Percentiles rank a stretch among this genome's conserved stretches.
Conservation (phyloP, 2,888 invertebrate genomes). For the Agonopterix arenella region DNA sequence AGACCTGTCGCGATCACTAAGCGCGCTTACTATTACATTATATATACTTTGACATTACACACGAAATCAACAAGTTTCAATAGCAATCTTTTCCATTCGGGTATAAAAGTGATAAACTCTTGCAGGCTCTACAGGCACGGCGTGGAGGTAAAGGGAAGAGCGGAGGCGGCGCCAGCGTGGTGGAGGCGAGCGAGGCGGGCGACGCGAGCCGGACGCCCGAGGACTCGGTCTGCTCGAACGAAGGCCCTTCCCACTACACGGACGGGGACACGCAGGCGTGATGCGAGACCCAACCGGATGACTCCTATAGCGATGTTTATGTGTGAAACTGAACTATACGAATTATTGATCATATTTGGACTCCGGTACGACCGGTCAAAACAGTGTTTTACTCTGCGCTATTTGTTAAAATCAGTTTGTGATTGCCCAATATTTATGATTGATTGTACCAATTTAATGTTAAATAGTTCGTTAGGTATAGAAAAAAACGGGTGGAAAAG, state of each 20-base stretch:
- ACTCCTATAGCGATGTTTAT: constrained; percentile 19
- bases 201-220: constrained; percentile 92
- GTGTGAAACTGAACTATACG: constrained; percentile 11
- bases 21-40: too few species aligned
- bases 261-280: constrained; percentile 74
- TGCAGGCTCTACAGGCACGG: constrained; percentile 86
- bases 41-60: too few species aligned
- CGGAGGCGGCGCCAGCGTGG: constrained; percentile 67
- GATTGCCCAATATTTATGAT: too few species aligned
- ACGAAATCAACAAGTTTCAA: constrained; percentile 19
- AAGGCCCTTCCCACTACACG: constrained; percentile 85
- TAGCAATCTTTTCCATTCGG: not conserved
- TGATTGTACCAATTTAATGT: too few species aligned
- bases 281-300: constrained; percentile 17
- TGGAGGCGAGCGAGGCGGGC: constrained; percentile 81
- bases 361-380: not conserved
- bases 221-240: constrained; percentile 93
- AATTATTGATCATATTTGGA: too few species aligned
- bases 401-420: too few species aligned
- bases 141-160: constrained; percentile 73
- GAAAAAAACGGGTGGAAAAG: too few species aligned
- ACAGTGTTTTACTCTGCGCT: too few species aligned
- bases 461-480: too few species aligned
- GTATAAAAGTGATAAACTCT: not conserved
- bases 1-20: too few species aligned